Evolutionary conservation across 2,797 vertebrate genomes (phyloP), one percentile per base, ranked within the genome.

Genomic region (Lacerta viridis): DNA sequence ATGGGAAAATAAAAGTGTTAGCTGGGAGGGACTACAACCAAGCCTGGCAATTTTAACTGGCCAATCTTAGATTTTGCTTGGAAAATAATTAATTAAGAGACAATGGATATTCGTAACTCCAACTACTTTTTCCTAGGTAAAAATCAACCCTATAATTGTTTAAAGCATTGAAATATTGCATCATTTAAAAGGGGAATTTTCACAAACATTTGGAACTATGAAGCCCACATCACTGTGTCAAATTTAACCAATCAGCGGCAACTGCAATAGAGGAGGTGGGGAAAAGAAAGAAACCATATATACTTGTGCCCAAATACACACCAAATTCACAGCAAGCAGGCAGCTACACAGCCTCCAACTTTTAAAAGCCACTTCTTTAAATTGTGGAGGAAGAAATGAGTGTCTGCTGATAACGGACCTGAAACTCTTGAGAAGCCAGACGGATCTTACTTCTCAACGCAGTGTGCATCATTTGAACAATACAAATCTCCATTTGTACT

Each of bases 341-440:
- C 18, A 82, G n/a, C 25, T 23, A 76, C 86, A 59, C 36, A 78
- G 18, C 43, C 78, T 69, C 66, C 66, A 71, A 82, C 33, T 27
- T 86, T 59, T 43, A 77, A 82, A 59, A 68, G 61, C 59, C 33
- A 76, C 78, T 89, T 86, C 88, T 89, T 33, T 69, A 89, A 88
- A 75, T 27, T 69, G 71, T 7, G 77, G 50, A 2, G 36, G 43
- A 61, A 33, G 17, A 50, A 64, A 43, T 75, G 33, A 18, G 50
- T n/a, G 36, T 69, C 71, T 81, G 69, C 39, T 64, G 36, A 41
- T 80, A 77, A 76, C 77, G 79, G 84, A 89, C 77, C 59, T 86
- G 88, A 89, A 89, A 86, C 71, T 77, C n/a, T 77, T 69, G 71
- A 80, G 84, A 77, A 69, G 33, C 25, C 23, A 1, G 41, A 25